Base-by-base conservation (phyloP, 1,140 invertebrate species). In the Himalopsyche phryganea region DNA sequence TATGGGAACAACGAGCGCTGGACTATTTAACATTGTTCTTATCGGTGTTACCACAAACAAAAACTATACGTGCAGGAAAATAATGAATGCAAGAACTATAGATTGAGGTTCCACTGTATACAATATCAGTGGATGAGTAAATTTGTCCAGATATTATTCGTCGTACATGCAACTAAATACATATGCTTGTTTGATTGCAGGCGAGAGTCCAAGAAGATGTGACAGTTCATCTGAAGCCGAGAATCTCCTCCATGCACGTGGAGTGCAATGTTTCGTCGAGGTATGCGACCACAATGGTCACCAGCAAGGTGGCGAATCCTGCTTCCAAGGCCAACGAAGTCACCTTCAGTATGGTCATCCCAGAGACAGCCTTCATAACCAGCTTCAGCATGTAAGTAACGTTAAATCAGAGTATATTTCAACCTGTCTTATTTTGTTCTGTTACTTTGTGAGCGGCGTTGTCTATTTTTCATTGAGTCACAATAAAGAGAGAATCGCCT, bases 321-420 rank as follows among this genome's bases (percentile, higher is more conserved):
- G 74, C 77, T n/a, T 69, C 73, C 17, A 70, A 65, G 15, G 69
- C 83, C 0, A 80, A 85, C 60, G 82, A 86, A 70, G 77, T 80
- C 11, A 71, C 73, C 11, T 86, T 85, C 71, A 77, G 77, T 13
- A 74, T 85, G 10, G 72, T 85, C 4, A 66, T 86, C 44, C 85
- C 85, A 1, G 83, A 85, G 50, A 81, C 81, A 4, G 83, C 84
- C 0, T 86, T 82, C 67, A 84, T 86, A 47, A 82, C 82, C 17
- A 80, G 78, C 45, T 85, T 86, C 67, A 68, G 76, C 17, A 84
- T 86, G 84, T 83, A 71, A 75, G 74, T 59, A 17, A 7, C 18
- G 23, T 15, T n/a, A 20, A 6, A 7, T 5, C 15, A n/a, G n/a
- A n/a, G n/a, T n/a, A n/a, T 36, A 36, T 36, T 10, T 36, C n/a